Evolutionary conservation across 2,113 vertebrate genomes (phyloP).

Genomic region (Lanius ludovicianus): DNA sequence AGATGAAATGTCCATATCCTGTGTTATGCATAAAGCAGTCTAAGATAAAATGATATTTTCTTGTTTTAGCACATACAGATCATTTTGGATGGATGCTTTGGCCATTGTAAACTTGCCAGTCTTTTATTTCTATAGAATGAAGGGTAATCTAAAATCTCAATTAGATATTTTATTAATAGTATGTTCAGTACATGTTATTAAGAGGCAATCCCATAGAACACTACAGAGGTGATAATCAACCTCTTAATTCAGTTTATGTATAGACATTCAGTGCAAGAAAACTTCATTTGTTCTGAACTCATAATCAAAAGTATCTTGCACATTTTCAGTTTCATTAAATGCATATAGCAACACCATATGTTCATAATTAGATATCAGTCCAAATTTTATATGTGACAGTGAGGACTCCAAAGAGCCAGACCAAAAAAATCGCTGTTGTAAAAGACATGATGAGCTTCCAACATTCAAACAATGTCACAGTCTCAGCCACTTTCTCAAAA

Average conservation of each 20-base stretch:
- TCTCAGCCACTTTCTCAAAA: not conserved
- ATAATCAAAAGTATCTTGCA: not conserved
- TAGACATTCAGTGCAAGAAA: not conserved
- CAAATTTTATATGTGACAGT: not conserved
- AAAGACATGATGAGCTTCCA: not conserved
- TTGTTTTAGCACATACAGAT: not conserved
- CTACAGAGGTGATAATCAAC: not conserved
- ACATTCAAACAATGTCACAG: not conserved
- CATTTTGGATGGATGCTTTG: not conserved
- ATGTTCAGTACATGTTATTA: not conserved
- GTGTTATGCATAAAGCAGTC: not conserved
- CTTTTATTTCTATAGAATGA: not conserved
- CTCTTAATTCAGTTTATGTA: not conserved
- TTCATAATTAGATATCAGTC: not conserved
- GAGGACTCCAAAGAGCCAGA: not conserved
- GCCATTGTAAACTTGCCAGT: not conserved
- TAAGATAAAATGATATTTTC: not conserved
- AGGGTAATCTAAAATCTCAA: not conserved
- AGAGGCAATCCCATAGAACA: not conserved
- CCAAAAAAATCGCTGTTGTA: not conserved
- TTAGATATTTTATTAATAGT: not conserved
- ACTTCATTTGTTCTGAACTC: not conserved
- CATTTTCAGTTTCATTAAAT: not conserved
- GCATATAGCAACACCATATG: not conserved
- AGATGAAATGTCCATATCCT: not conserved